phyloP scores from a whole-genome alignment of 1,140 invertebrate species.

The Leucophenga varia region DNA sequence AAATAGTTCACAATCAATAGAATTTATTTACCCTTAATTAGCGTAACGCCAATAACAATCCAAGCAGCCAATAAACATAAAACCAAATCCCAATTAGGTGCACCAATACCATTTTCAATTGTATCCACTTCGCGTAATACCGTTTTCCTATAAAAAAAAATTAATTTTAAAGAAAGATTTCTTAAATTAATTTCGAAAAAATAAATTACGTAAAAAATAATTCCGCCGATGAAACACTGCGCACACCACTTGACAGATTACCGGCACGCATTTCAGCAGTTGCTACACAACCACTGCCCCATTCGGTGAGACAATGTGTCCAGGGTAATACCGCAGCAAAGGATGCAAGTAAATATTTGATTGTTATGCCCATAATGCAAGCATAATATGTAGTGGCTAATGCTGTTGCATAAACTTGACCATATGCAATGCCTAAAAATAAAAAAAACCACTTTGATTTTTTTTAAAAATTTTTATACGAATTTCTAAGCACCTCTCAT shows the following conservation, averaged over 20 bases:
- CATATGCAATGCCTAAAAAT: conserved; percentile 69
- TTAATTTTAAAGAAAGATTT: background rate
- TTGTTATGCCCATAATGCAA: conserved; percentile 69
- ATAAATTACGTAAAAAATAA: conserved; percentile 56
- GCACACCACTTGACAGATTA: conserved; percentile 5
- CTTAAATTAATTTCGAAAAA: background rate
- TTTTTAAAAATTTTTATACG: conserved; percentile 4
- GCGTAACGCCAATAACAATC: conserved; percentile 68
- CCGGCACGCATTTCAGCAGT: conserved; percentile 16
- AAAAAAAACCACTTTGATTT: background rate
- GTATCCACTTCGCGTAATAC: conserved; percentile 62
- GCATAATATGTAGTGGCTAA: conserved; percentile 75
- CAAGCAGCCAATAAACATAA: conserved; percentile 71
- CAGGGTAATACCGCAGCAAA: conserved; percentile 68
- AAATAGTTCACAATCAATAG: background rate
- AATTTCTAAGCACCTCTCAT: conserved; percentile 60
- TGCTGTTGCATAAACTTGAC: conserved; percentile 70
- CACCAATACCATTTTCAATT: conserved; percentile 66
- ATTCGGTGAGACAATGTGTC: conserved; percentile 65
- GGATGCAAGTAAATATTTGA: conserved; percentile 69
- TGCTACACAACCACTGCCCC: conserved; percentile 59
- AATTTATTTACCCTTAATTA: conserved; percentile 59
- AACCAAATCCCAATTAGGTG: conserved; percentile 66
- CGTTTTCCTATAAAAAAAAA: conserved; percentile 54
- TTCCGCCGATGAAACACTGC: conserved; percentile 53